Evolutionary conservation across 2,888 invertebrate species (phyloP).

Genomic region (Melieria crassipennis): DNA sequence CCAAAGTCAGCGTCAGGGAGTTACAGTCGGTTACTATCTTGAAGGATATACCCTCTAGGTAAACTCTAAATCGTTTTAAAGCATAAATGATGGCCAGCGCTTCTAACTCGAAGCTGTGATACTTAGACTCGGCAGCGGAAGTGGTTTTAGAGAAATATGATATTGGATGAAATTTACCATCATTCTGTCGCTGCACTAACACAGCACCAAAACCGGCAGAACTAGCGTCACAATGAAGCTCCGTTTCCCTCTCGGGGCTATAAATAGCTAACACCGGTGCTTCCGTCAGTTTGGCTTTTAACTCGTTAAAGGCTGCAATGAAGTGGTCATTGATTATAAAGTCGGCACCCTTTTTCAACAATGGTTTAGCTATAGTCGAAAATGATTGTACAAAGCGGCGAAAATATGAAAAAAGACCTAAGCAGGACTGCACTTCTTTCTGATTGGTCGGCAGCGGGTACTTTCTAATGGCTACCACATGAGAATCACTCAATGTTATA

Average conservation of each 20-base stretch:
- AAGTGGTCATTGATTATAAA: conserved; percentile 5
- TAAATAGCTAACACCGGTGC: conserved; percentile 45
- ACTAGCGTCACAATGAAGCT: conserved; percentile 55
- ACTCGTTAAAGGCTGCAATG: background rate
- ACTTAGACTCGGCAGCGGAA: conserved; percentile 45
- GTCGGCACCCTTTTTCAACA: background rate
- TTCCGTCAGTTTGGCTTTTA: conserved; percentile 13
- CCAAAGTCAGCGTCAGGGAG: conserved; percentile 36
- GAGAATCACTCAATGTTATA: too few species aligned
- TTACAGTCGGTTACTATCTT: conserved; percentile 52
- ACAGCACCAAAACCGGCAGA: conserved; percentile 50
- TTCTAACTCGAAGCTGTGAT: conserved; percentile 54
- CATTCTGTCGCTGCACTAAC: conserved; percentile 48
- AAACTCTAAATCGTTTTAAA: conserved; percentile 41
- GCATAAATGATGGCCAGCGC: conserved; percentile 50
- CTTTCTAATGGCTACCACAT: background rate
- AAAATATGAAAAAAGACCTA: conserved; percentile 16
- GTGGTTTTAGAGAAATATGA: conserved; percentile 53
- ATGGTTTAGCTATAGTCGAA: conserved; percentile 10
- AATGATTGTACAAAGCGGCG: conserved; percentile 21
- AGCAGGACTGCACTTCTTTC: background rate
- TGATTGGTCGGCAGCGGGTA: conserved; percentile 11
- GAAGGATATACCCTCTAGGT: conserved; percentile 42
- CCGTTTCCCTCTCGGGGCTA: conserved; percentile 40
- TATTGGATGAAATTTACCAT: conserved; percentile 51